Percentiles rank a stretch among this genome's conserved stretches.
These are phyloP conservation scores for Martes martes DNA, from an alignment of 2,113 vertebrate genomes.

Conservation along the genomic window DNA sequence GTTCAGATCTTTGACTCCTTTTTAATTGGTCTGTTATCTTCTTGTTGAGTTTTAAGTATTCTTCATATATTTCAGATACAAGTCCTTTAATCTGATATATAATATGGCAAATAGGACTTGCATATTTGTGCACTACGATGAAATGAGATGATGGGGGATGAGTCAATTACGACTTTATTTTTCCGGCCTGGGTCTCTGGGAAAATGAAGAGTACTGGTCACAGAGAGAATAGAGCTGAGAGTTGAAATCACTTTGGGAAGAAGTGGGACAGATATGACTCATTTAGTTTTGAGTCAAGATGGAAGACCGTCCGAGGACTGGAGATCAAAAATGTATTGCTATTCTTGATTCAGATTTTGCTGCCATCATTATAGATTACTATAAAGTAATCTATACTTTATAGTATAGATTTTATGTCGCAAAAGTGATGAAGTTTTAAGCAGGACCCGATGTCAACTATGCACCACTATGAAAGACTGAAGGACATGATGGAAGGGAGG, in stretches of 20 bases:
- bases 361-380: accelerated
- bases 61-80: not conserved
- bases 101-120: not conserved
- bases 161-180: not conserved
- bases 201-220: not conserved
- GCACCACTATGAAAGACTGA: accelerated
- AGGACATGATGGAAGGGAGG: not conserved
- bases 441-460: not conserved
- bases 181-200: not conserved
- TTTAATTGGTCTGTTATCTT: not conserved
- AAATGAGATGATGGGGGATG: not conserved
- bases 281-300: not conserved
- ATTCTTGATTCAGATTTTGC: not conserved
- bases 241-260: not conserved
- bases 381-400: no score
- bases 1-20: not conserved
- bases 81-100: not conserved
- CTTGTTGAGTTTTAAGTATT: not conserved
- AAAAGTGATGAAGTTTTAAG: not conserved
- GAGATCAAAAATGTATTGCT: not conserved
- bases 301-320: not conserved
- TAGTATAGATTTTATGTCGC: not conserved
- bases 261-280: not conserved
- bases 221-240: not conserved
- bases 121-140: accelerated